Base-by-base conservation (phyloP, 2,797 vertebrate species). In the Alosa sapidissima region DNA sequence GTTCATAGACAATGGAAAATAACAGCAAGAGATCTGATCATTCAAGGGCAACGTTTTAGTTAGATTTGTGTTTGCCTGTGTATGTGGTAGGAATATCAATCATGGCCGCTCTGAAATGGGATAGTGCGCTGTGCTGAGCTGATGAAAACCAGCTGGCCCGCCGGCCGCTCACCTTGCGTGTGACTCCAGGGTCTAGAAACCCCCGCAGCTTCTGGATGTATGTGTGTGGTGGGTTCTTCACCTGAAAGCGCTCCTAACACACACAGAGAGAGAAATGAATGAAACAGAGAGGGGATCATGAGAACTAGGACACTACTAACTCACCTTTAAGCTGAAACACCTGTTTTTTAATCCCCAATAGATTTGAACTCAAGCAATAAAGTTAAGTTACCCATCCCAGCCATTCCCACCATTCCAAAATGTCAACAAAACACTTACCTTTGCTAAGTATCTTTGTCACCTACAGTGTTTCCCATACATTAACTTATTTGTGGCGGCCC, bases 201-300 rank as follows among this genome's bases (percentile, higher is more conserved):
- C 98, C 97, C 90, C 97, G 96, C 87, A 99, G 91, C 93, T 99
- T 99, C 92, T 98, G 98, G 92, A 99, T 99, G 88, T 99, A 99
- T 0, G 98, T 98, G 87, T 99, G 98, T 0, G 98, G 98, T 51
- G 98, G 98, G 85, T 99, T 99, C 95, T 99, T 99, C 91, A 99
- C 98, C 90, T 99, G 98, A 93, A 99, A 99, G 83, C 98, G 96
- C 92, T 99, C 98, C 98, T 99, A 93, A 81, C 33, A 85, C 51
- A 81, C 24, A 86, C 55, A 52, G 28, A 81, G 86, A 91, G 48
- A 85, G 55, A 8, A 21, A 58, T 45, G 33, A 82, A 21, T 16
- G 48, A 84, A 24, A 84, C 48, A 2, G 45, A 45, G 33, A 47
- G 55, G 41, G 48, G 52, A 68, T n/a, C n/a, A n/a, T 75, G 8